Evolutionary conservation across 1,140 invertebrate genomes (phyloP).

Genomic region (Halictus rubicundus): DNA sequence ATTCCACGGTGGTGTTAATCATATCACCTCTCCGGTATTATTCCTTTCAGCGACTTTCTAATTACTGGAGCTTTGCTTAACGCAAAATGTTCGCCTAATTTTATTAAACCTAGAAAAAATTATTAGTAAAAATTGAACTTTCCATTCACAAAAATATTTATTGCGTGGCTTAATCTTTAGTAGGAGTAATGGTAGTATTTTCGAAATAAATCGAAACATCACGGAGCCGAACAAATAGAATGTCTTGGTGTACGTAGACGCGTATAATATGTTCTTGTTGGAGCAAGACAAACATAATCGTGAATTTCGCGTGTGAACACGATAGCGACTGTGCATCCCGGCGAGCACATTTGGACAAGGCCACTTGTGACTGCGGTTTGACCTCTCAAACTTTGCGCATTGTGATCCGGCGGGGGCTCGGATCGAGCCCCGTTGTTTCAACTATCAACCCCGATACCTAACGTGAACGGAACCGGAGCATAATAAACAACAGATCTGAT

Average conservation of each 20-base stretch:
- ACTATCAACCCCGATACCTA: conserved; percentile 16
- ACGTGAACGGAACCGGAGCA: not conserved
- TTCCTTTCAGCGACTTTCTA: too few species aligned
- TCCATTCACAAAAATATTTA: too few species aligned
- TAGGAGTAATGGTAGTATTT: too few species aligned
- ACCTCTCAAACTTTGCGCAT: conserved; percentile 33
- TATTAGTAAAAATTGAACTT: too few species aligned
- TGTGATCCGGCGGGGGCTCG: conserved; percentile 12
- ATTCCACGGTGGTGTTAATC: too few species aligned
- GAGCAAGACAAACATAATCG: not conserved
- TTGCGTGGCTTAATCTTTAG: too few species aligned
- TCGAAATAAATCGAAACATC: too few species aligned
- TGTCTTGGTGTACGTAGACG: not conserved
- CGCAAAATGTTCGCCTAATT: too few species aligned
- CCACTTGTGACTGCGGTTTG: conserved; percentile 41
- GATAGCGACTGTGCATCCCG: not conserved
- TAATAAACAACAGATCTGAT: conserved; percentile 30
- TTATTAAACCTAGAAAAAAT: too few species aligned
- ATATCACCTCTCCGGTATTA: too few species aligned
- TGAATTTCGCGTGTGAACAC: not conserved
- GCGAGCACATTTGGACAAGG: not conserved
- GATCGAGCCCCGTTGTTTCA: conserved; percentile 25
- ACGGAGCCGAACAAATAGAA: not conserved
- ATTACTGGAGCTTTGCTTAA: too few species aligned
- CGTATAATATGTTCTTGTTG: not conserved